These are phyloP conservation scores for Hydropotes inermis DNA, from an alignment of 2,113 vertebrate genomes.

Conservation along the genomic window DNA sequence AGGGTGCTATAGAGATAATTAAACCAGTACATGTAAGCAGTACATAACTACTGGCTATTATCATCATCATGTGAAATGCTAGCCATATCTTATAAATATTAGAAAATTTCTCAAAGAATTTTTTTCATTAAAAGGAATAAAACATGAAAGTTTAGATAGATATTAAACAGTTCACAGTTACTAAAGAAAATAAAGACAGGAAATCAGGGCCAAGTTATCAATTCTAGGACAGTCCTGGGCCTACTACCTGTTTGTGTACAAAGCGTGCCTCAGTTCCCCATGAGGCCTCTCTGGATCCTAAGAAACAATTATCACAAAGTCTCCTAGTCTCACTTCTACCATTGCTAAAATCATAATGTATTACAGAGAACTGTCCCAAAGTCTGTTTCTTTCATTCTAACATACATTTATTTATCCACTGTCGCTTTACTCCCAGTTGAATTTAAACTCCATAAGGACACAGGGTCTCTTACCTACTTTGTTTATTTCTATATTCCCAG, in stretches of 20 bases:
- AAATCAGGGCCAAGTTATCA: not conserved
- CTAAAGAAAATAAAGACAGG: not conserved
- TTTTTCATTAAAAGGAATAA: conserved; percentile 1
- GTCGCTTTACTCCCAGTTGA: not conserved
- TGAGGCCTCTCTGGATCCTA: not conserved
- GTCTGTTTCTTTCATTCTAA: not conserved
- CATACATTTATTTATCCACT: not conserved
- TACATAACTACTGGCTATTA: not conserved
- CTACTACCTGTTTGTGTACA: not conserved
- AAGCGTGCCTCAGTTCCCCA: not conserved
- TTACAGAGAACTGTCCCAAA: not conserved
- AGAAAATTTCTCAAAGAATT: not conserved
- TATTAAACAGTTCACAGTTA: not conserved
- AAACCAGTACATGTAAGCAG: not conserved
- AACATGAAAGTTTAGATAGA: not conserved
- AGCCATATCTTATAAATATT: not conserved
- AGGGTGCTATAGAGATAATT: not conserved
- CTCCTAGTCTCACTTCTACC: not conserved
- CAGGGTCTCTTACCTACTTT: not conserved
- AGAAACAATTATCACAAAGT: not conserved
- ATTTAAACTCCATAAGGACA: not conserved
- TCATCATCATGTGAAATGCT: not conserved
- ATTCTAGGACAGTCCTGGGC: not conserved
- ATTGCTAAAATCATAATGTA: not conserved
- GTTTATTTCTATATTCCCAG: not conserved